Conservation (phyloP, 2,113 vertebrate species). For the Hippotragus niger region DNA sequence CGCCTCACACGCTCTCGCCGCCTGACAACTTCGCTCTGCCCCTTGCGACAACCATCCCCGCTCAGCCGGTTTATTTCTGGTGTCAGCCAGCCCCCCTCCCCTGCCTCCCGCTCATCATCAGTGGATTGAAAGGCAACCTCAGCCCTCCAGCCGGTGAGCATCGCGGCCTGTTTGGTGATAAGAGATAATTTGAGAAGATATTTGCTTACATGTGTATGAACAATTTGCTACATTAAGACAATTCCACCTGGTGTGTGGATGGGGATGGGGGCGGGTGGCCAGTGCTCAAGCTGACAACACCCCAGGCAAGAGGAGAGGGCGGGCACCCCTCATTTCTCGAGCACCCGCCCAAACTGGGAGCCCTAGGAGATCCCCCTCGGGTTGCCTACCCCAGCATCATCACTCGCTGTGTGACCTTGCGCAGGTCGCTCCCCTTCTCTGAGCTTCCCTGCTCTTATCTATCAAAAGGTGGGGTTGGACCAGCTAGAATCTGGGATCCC, state of each 20-base stretch:
- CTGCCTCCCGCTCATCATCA: constrained; percentile 43
- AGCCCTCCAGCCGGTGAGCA: constrained; percentile 85
- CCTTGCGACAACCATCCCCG: constrained; percentile 87
- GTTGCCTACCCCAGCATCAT: not conserved
- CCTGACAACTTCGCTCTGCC: constrained; percentile 96
- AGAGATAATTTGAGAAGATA: constrained; percentile 94
- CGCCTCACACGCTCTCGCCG: constrained; percentile 90
- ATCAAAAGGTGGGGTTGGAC: not conserved
- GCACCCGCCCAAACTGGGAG: not conserved
- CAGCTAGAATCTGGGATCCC: not conserved
- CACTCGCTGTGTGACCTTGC: constrained; percentile 39
- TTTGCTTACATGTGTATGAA: constrained; percentile 94
- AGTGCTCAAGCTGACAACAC: constrained; percentile 1
- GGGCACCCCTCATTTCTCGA: not conserved
- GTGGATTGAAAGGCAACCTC: constrained; percentile 86
- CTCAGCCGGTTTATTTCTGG: constrained; percentile 88
- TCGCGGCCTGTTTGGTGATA: constrained; percentile 88
- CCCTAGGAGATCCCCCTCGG: not conserved
- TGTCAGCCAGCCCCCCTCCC: constrained; percentile 79
- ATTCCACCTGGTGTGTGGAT: constrained; percentile 61
- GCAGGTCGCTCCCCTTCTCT: not conserved
- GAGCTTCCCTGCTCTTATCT: not conserved
- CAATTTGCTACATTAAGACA: constrained; percentile 82
- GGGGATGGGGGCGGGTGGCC: constrained; percentile 54
- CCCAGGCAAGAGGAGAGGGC: constrained; percentile 15